phyloP scores from a whole-genome alignment of 2,888 invertebrate species.

The Drosophila borborema region DNA sequence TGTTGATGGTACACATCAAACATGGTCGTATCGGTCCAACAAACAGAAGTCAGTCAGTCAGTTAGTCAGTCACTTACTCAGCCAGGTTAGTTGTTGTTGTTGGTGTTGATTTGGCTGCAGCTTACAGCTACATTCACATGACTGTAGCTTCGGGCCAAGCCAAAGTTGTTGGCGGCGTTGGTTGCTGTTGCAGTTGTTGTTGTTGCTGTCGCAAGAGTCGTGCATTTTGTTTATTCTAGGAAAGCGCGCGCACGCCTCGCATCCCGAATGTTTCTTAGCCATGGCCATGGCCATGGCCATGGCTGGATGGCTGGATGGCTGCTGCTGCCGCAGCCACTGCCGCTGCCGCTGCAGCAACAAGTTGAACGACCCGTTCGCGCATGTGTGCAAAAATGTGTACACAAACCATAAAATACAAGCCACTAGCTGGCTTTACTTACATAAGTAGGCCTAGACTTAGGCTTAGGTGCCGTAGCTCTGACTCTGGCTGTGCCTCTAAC shows the following conservation, averaged over 20 bases:
- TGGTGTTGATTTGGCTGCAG: slow-evolving; percentile 69
- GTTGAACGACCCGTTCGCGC: slow-evolving; percentile 83
- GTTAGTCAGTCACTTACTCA: slow-evolving; percentile 61
- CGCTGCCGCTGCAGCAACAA: slow-evolving; percentile 56
- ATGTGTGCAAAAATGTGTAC: slow-evolving; percentile 83
- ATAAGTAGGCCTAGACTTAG: slow-evolving; percentile 73
- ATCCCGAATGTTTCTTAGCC: slow-evolving; percentile 32
- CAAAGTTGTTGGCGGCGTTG: slow-evolving; percentile 70
- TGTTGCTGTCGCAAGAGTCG: slow-evolving; percentile 71
- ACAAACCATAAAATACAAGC: slow-evolving; percentile 82
- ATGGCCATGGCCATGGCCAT: slow-evolving; percentile 36
- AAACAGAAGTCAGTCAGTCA: slow-evolving; percentile 79
- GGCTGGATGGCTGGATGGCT: slow-evolving; percentile 61
- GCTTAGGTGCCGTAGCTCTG: slow-evolving; percentile 54
- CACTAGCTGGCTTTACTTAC: slow-evolving; percentile 74
- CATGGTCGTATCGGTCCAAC: slow-evolving; percentile 81
- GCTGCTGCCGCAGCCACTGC: slow-evolving; percentile 20
- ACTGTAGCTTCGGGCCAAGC: slow-evolving; percentile 35
- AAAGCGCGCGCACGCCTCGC: slow-evolving; percentile 67
- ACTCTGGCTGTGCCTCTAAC: slow-evolving; percentile 24
- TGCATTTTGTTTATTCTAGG: slow-evolving; percentile 79
- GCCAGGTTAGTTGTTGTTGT: slow-evolving; percentile 48
- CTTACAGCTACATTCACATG: slow-evolving; percentile 24
- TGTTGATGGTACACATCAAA: slow-evolving; percentile 77
- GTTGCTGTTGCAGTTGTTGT: slow-evolving; percentile 58